Evolutionary conservation across 2,113 vertebrate genomes (phyloP).

Genomic region (Trinectes maculatus): DNA sequence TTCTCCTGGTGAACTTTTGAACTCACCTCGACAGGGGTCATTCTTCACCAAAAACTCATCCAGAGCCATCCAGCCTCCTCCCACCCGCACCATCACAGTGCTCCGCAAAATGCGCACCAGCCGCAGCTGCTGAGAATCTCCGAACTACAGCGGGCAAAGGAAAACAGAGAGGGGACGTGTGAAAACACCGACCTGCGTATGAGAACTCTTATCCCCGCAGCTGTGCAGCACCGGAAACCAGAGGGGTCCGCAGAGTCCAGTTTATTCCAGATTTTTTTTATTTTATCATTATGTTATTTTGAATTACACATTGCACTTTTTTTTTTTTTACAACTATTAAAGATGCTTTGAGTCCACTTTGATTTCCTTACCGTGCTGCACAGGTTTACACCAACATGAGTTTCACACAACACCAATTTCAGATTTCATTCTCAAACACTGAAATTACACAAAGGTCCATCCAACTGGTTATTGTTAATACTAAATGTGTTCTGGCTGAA

Average conservation of each 20-base stretch:
- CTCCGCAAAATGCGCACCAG: slow-evolving; percentile 96
- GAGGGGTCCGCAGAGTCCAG: slow-evolving; percentile 7
- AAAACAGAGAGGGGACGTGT: slow-evolving; percentile 34
- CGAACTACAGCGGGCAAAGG: slow-evolving; percentile 83
- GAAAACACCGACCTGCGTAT: slow-evolving; percentile 25
- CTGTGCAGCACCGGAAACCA: slow-evolving; percentile 64
- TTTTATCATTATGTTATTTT: not conserved
- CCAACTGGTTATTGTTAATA: slow-evolving; percentile 68
- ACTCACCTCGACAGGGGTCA: slow-evolving; percentile 96
- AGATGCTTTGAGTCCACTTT: slow-evolving; percentile 18
- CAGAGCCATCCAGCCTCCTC: slow-evolving; percentile 99
- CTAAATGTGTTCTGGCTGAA: not conserved
- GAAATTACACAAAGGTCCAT: slow-evolving; percentile 74
- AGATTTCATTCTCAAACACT: slow-evolving; percentile 72
- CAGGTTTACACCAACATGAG: slow-evolving; percentile 54
- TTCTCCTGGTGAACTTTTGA: slow-evolving; percentile 33
- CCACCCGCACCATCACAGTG: slow-evolving; percentile 98
- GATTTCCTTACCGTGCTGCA: slow-evolving; percentile 67
- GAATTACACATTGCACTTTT: not conserved
- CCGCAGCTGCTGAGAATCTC: slow-evolving; percentile 96
- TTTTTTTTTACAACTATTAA: not conserved
- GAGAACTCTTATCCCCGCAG: slow-evolving; percentile 3
- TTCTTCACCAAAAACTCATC: slow-evolving; percentile 99
- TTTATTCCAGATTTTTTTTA: not conserved
- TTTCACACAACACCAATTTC: slow-evolving; percentile 39